Evolutionary conservation across 2,888 invertebrate species (phyloP), one percentile per base, ranked within the genome.

Genomic region (Cheilosia scutellata): DNA sequence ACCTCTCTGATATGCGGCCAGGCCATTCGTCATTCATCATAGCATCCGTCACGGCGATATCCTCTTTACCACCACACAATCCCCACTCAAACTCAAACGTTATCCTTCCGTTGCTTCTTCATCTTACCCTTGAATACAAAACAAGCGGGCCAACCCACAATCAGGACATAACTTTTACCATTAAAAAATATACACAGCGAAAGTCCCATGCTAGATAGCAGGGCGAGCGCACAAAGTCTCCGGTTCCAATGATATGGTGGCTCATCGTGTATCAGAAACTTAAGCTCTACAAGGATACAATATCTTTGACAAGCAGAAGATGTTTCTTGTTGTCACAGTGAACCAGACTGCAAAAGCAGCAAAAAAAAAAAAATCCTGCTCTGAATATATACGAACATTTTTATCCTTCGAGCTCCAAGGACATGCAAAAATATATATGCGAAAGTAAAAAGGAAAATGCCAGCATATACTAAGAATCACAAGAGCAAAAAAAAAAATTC

Each of bases 271-370:
- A 86, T 82, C 86, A 86, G 86, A 82, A 82, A 86, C 86, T 86
- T 80, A 86, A 86, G 86, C 86, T 80, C 80, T 82, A 65, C 76
- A 82, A 86, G 86, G 86, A 86, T 80, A 86, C 86, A 86, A 86
- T 86, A 86, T 86, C 86, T 86, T 86, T 86, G 86, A 86, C 86
- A 86, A 86, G 86, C 86, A 86, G 86, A 86, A 86, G 86, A 86
- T 86, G 86, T 86, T 86, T 57, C 80, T 68, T 66, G 86, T 86
- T 86, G 86, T 86, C 86, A 86, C 86, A 86, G 80, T 82, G 80
- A 86, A 76, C 86, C 86, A 80, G 86, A 77, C 86, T 77, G 71
- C 71, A 76, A 72, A 76, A 72, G 68, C 47, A 66, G 37, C 16
- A 29, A 40, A 13, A 44, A 57, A 63, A 60, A 29, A 37, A 82